These are phyloP conservation scores for Cotesia congregata DNA, from an alignment of 2,888 invertebrate species.

Conservation along the genomic window DNA sequence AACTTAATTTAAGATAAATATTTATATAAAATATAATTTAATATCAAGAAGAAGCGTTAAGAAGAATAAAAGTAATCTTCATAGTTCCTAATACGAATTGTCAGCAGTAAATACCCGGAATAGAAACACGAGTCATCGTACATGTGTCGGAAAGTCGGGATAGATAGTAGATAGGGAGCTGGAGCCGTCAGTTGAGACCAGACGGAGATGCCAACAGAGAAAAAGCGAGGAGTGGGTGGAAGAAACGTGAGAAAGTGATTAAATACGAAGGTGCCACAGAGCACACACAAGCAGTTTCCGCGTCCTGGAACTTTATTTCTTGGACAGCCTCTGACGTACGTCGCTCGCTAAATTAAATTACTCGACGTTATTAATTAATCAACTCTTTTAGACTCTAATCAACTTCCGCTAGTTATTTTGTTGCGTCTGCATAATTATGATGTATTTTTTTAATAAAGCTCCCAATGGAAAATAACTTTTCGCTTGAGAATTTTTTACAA, in stretches of 20 bases:
- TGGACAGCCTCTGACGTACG: constrained; percentile 25
- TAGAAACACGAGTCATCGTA: background rate
- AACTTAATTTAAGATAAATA: too few species aligned
- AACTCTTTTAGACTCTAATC: constrained; percentile 30
- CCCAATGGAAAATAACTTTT: too few species aligned
- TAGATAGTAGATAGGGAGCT: too few species aligned
- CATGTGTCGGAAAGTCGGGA: constrained; percentile 4
- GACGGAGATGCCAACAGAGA: constrained; percentile 18
- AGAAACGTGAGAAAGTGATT: constrained; percentile 43
- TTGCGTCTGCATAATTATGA: background rate
- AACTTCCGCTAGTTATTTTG: background rate
- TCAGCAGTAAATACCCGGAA: constrained; percentile 17
- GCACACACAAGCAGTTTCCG: constrained; percentile 40
- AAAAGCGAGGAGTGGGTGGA: constrained; percentile 30
- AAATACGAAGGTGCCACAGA: constrained; percentile 36
- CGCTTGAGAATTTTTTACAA: too few species aligned
- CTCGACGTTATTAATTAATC: constrained; percentile 42
- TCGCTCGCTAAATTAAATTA: background rate
- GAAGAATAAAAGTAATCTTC: background rate
- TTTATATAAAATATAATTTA: too few species aligned
- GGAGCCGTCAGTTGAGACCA: background rate
- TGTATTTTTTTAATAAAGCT: too few species aligned
- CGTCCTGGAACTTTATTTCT: constrained; percentile 44
- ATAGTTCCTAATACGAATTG: constrained; percentile 24
- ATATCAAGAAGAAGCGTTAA: too few species aligned